These are phyloP conservation scores for Toxostoma redivivum DNA, from an alignment of 2,113 vertebrate genomes.

Conservation along the genomic window DNA sequence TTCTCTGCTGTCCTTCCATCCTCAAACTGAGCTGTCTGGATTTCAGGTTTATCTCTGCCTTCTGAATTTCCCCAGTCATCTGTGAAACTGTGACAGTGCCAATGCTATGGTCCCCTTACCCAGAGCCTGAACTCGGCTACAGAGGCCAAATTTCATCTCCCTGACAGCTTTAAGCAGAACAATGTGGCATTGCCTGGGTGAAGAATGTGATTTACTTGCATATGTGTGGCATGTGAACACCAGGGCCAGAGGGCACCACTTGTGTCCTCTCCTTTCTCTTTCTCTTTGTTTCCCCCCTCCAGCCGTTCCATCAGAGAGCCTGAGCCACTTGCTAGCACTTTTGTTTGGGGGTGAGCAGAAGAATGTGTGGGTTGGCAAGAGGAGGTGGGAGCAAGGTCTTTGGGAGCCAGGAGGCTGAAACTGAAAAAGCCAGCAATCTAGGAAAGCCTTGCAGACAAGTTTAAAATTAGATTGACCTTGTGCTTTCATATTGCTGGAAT, in stretches of 20 bases:
- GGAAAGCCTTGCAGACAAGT: background rate
- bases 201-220: constrained; percentile 4
- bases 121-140: background rate
- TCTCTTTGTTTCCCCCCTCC: background rate
- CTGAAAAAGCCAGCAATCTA: background rate
- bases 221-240: constrained; percentile 1
- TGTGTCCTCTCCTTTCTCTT: background rate
- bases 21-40: background rate
- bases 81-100: background rate
- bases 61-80: background rate
- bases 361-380: background rate
- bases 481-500: constrained; percentile 24
- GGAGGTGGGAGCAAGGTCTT: background rate
- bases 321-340: background rate
- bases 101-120: fast-evolving
- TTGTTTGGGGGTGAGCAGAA: background rate
- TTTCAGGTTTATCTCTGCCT: background rate
- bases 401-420: background rate
- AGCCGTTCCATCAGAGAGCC: background rate
- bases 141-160: background rate
- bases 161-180: background rate
- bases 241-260: background rate
- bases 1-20: background rate
- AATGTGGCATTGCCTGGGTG: constrained; percentile 21
- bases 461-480: constrained; percentile 28